Percentiles rank a stretch among this genome's conserved stretches.
Conservation (phyloP, 2,888 invertebrate genomes). For the Blomia tropicalis region DNA sequence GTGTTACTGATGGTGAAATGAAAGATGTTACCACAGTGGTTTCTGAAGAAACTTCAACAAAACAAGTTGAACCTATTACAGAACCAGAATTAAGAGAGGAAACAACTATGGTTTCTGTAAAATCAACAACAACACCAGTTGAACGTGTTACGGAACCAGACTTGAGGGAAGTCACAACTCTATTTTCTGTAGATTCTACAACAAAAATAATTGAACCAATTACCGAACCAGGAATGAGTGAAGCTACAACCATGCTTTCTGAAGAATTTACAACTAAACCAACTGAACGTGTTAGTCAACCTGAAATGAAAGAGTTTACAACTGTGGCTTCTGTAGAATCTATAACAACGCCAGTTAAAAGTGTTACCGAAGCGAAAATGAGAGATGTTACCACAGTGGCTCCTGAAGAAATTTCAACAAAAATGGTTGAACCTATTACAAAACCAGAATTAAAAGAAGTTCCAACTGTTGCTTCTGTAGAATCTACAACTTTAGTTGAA, state of each 20-base stretch:
- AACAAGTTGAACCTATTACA: background rate
- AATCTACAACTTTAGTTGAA: no score
- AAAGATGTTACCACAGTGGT: background rate
- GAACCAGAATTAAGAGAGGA: background rate
- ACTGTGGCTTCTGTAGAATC: background rate
- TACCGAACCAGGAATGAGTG: no score
- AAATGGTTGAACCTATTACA: no score
- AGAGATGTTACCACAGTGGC: no score
- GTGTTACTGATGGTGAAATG: background rate
- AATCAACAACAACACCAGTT: background rate
- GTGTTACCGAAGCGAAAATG: conserved; percentile 28
- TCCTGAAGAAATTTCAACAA: no score
- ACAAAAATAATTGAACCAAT: background rate
- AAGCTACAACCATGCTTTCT: background rate
- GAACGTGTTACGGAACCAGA: background rate
- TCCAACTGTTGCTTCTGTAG: no score
- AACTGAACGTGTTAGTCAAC: background rate
- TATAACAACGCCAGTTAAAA: background rate
- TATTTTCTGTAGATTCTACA: background rate
- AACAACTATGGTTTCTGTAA: no score
- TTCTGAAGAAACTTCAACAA: background rate
- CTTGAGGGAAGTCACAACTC: background rate
- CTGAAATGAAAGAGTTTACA: background rate
- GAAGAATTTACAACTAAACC: background rate
- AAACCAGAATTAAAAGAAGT: no score